Evolutionary conservation across 2,113 vertebrate genomes (phyloP).

Genomic region (Osmerus eperlanus): DNA sequence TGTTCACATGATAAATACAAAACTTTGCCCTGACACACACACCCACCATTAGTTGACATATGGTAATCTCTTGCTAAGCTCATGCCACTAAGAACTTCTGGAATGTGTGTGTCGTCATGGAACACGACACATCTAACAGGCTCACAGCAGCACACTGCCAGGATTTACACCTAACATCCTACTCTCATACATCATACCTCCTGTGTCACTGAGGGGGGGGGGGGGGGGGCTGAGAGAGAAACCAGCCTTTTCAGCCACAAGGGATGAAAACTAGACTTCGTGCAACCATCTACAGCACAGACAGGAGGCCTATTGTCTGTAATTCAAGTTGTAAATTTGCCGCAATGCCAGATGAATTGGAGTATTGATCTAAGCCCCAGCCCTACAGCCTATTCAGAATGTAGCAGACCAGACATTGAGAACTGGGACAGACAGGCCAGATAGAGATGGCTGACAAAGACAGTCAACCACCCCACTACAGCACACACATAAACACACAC

Average conservation of each 20-base stretch:
- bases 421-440: constrained; percentile 13
- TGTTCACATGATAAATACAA: background rate
- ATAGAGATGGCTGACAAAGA: background rate
- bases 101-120: constrained; percentile 40
- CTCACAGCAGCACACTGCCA: no score
- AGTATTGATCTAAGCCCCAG: constrained; percentile 44
- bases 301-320: background rate
- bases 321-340: constrained; percentile 33
- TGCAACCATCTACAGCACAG: background rate
- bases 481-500: background rate
- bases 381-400: constrained; percentile 13
- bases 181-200: no score
- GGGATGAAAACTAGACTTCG: background rate
- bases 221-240: no score
- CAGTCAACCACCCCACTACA: background rate
- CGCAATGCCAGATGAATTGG: constrained; percentile 20
- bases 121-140: constrained; percentile 28
- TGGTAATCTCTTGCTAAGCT: constrained; percentile 46
- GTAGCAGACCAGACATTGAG: constrained; percentile 11
- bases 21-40: background rate
- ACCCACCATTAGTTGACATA: background rate
- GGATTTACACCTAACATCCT: no score
- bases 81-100: constrained; percentile 46
- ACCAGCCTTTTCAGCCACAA: no score
- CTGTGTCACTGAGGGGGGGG: no score